phyloP scores from a whole-genome alignment of 2,797 vertebrate species.

The Dallia pectoralis region DNA sequence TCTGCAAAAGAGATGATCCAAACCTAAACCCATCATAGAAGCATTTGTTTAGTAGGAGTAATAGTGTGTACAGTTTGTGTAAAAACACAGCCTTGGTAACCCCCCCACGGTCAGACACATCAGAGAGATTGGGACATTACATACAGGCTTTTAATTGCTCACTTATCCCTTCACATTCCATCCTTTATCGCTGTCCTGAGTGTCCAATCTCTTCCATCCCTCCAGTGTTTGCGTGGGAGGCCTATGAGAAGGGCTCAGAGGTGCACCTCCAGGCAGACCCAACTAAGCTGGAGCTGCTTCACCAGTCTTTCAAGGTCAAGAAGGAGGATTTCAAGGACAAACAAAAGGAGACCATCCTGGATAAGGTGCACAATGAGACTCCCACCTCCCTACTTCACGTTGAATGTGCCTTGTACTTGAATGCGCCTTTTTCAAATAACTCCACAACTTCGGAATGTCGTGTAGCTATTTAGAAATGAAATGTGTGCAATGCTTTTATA shows the following conservation, averaged over 20 bases:
- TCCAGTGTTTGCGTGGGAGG: slow-evolving; percentile 98
- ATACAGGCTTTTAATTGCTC: not conserved
- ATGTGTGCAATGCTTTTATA: not conserved
- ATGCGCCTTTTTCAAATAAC: no score
- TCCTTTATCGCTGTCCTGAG: slow-evolving; percentile 2
- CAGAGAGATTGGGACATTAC: not conserved
- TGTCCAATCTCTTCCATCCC: not conserved
- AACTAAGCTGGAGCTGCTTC: slow-evolving; percentile 93
- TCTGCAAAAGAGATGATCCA: not conserved
- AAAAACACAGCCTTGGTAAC: no score
- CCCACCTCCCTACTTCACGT: not conserved
- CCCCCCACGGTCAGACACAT: no score
- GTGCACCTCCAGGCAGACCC: slow-evolving; percentile 98
- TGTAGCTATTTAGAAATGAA: no score
- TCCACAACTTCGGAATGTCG: no score
- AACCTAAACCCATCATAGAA: not conserved
- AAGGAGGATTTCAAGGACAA: slow-evolving; percentile 96
- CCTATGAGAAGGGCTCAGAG: slow-evolving; percentile 96
- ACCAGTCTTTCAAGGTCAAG: slow-evolving; percentile 96
- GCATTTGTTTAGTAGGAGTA: no score
- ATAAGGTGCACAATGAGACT: slow-evolving; percentile 78
- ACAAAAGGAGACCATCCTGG: slow-evolving; percentile 92
- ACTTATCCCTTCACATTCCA: not conserved
- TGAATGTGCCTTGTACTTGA: no score
- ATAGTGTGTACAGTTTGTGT: no score